These are phyloP conservation scores for Troilus luridus DNA, from an alignment of 2,888 invertebrate genomes.

Conservation along the genomic window DNA sequence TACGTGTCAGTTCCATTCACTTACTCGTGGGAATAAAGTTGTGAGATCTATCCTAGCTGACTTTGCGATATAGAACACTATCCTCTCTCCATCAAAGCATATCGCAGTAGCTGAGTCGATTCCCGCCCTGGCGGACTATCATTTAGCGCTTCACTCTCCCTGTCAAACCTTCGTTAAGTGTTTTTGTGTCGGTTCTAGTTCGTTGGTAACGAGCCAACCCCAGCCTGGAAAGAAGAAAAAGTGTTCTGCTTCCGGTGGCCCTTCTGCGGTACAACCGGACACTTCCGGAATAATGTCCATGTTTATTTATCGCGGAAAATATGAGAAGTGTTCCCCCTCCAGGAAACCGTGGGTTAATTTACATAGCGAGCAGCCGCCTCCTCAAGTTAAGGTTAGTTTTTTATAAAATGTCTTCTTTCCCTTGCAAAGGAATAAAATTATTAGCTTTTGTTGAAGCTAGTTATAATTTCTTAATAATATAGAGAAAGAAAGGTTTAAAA, in stretches of 20 bases:
- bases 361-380: not conserved
- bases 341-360: not conserved
- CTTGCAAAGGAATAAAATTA: not conserved
- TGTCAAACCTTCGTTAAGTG: not conserved
- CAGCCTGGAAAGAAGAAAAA: not conserved
- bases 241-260: not conserved
- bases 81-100: too few species aligned
- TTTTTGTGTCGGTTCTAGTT: not conserved
- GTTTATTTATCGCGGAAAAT: constrained; percentile 2
- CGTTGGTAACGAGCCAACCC: not conserved
- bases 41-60: not conserved
- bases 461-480: too few species aligned
- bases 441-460: not conserved
- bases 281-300: not conserved
- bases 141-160: not conserved
- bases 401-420: not conserved
- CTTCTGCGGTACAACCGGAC: not conserved
- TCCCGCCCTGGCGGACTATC: not conserved
- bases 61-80: not conserved
- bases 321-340: not conserved
- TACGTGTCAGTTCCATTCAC: not conserved
- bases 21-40: not conserved
- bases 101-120: not conserved
- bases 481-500: too few species aligned
- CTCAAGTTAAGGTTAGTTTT: not conserved